These are phyloP conservation scores for Sarotherodon lohbergeri DNA, from an alignment of 2,113 vertebrate genomes.

Conservation along the genomic window DNA sequence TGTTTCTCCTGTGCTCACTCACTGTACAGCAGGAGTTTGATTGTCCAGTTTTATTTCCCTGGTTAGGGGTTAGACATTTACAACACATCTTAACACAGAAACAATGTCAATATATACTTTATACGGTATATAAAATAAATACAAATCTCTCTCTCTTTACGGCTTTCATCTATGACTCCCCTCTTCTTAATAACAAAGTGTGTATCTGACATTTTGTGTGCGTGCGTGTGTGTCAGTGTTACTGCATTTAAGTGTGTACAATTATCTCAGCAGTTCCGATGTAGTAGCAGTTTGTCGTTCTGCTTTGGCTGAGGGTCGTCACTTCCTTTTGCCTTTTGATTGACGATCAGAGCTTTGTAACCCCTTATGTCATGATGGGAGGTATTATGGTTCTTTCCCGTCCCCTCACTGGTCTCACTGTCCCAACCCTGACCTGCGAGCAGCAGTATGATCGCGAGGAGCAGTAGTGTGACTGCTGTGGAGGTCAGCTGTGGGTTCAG, in stretches of 20 bases:
- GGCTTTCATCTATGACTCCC: conserved; percentile 11
- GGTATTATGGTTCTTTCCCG: conserved; percentile 26
- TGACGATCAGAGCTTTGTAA: conserved; percentile 25
- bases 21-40: conserved; percentile 20
- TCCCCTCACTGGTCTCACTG: conserved; percentile 20
- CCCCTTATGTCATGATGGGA: conserved; percentile 47
- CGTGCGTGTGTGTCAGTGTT: background rate
- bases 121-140: conserved; percentile 76
- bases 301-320: conserved; percentile 9
- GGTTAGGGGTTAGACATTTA: conserved; percentile 43
- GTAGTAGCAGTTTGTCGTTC: conserved; percentile 21
- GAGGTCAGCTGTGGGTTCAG: conserved; percentile 51
- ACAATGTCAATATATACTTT: conserved; percentile 67
- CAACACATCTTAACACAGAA: conserved; percentile 62
- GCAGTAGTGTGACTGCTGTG: conserved; percentile 67
- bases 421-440: conserved; percentile 53
- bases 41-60: conserved; percentile 54
- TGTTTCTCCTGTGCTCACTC: background rate
- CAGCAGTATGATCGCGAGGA: conserved; percentile 74
- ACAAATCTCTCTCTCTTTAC: conserved; percentile 66
- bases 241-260: background rate
- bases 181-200: conserved; percentile 24
- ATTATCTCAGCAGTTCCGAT: conserved; percentile 40
- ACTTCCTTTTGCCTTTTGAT: conserved; percentile 18
- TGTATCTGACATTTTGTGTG: conserved; percentile 7